Evolutionary conservation across 2,888 invertebrate species (phyloP), one percentile per base, ranked within the genome.

Genomic region (Pediacus dermestoides): DNA sequence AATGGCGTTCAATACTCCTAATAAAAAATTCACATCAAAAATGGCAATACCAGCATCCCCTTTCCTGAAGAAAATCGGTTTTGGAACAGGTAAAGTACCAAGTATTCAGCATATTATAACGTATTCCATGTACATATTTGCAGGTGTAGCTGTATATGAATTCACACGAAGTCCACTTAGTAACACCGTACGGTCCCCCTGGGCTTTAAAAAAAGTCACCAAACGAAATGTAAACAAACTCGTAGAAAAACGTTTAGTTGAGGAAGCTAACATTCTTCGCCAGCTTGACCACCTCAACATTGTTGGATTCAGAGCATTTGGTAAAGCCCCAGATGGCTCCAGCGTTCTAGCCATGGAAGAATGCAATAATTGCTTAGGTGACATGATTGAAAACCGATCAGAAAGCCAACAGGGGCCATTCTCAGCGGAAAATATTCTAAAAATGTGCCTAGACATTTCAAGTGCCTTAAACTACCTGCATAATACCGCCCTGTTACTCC

Each of bases 261-360:
- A 74, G 0, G 91, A 91, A 66, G 89, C 88, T 0, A 75, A 81
- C 11, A 72, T 89, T 28, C 70, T 90, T 9, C 75, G 75, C 30
- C 70, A 73, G 48, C 61, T 91, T 51, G 76, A 78, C 1, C 90
- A 91, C 68, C 86, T 88, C 0, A 88, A 91, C 57, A 84, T 91
- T 37, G 82, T 91, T 4, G 90, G 90, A 0, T 91, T 85, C 59
- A 67, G 80, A 42, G 77, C 70, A 1, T 72, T 75, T 42, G 61
- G 71, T 3, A 75, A 77, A 36, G 40, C 71, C 0, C 66, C 70
- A 31, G 76, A 78, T 42, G 77, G 75, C 1, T 65, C 71, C 31
- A 72, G 81, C 37, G 81, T 82, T 39, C 67, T 91, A 34, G 87
- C 84, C 0, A 83, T 91, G 81, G 90, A 91, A 62, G 81, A 83